phyloP scores from a whole-genome alignment of 2,113 vertebrate species.

The Colistium nudipinnis region DNA sequence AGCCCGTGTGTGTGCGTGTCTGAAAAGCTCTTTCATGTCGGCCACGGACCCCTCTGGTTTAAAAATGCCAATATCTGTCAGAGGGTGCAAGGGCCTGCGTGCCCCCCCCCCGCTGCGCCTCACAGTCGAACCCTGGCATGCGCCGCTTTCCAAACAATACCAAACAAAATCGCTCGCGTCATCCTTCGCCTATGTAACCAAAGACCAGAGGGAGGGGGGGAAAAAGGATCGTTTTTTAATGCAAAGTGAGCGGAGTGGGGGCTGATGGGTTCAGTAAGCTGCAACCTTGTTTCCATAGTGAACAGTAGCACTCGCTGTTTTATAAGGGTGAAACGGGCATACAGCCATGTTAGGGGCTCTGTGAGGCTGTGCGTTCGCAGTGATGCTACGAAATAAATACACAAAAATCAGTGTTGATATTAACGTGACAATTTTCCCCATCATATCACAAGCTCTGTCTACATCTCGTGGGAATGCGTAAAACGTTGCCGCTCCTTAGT shows the following conservation, averaged over 20 bases:
- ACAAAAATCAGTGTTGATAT: too few relatives aligned
- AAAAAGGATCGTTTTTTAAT: constrained; percentile 49
- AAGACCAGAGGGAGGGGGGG: constrained; percentile 31
- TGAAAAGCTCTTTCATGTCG: constrained; percentile 82
- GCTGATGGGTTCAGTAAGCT: constrained; percentile 17
- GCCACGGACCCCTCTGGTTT: constrained; percentile 67
- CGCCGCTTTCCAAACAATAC: constrained; percentile 57
- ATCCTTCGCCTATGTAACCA: constrained; percentile 23
- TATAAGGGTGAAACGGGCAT: constrained; percentile 1
- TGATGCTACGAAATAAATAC: too few relatives aligned
- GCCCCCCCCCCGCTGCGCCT: constrained; percentile 65
- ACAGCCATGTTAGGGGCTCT: too few relatives aligned
- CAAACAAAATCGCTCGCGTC: constrained; percentile 57
- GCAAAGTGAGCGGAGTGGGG: constrained; percentile 33
- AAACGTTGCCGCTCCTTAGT: too few relatives aligned
- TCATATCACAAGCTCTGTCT: too few relatives aligned
- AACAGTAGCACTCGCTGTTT: constrained; percentile 16
- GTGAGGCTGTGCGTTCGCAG: too few relatives aligned
- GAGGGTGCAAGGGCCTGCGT: constrained; percentile 49
- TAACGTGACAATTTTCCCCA: too few relatives aligned
- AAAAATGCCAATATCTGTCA: constrained; percentile 77
- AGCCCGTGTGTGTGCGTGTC: constrained; percentile 62
- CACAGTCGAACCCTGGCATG: constrained; percentile 51
- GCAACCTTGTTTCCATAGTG: constrained; percentile 15
- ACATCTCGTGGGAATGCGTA: too few relatives aligned